Conservation (phyloP, 1,140 invertebrate species). For the Sycophaga agraensis region DNA sequence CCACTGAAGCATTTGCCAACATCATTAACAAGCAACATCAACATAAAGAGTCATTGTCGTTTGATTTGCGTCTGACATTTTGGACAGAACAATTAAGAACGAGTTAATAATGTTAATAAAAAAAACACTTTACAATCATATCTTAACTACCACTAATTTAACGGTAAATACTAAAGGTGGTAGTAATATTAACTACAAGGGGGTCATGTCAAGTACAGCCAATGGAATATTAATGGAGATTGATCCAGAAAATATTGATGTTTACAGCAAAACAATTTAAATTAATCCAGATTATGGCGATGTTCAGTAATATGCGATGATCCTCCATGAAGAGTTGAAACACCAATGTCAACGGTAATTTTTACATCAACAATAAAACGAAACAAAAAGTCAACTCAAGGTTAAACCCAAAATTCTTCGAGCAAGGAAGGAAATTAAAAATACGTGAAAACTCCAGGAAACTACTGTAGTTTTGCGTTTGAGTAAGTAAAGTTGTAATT, state of each 20-base stretch:
- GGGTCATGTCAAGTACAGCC: conserved; percentile 37
- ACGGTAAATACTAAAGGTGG: no score
- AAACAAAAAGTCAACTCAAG: no score
- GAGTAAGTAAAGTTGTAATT: conserved; percentile 11
- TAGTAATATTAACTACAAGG: conserved; percentile 55
- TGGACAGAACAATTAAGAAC: conserved; percentile 32
- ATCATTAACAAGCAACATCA: conserved; percentile 18
- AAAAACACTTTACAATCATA: conserved; percentile 54
- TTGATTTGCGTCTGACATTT: conserved; percentile 20
- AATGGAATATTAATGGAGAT: conserved; percentile 31
- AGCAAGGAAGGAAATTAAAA: no score
- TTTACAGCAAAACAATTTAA: no score
- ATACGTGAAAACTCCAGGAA: neutral
- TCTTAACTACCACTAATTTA: no score
- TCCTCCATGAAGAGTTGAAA: no score
- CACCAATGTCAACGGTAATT: no score
- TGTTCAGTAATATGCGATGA: no score
- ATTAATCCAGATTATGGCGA: no score
- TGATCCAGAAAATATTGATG: no score
- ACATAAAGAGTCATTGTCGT: conserved; percentile 2
- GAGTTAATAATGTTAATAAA: conserved; percentile 50
- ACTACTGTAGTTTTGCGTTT: neutral
- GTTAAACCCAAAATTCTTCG: no score
- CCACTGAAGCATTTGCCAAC: conserved; percentile 26
- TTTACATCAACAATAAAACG: no score